Conservation (phyloP, 2,797 vertebrate species). For the Acipenser oxyrinchus region DNA sequence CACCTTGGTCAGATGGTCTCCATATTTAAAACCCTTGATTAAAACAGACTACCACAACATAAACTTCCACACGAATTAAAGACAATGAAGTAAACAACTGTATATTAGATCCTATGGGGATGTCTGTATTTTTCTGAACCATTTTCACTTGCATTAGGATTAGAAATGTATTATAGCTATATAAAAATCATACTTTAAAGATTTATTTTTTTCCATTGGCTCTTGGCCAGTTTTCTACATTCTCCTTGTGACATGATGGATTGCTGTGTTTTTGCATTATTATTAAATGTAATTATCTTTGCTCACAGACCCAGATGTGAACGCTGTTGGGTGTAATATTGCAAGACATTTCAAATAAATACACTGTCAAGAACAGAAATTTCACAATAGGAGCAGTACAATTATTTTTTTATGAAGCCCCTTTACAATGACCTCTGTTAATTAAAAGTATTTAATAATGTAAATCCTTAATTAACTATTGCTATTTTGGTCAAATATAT, state of each 20-base stretch:
- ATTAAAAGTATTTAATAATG: constrained; percentile 51
- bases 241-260: constrained; percentile 39
- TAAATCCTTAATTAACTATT: constrained; percentile 49
- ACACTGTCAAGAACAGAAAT: constrained; percentile 45
- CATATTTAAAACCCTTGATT: not conserved
- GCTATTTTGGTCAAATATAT: constrained; percentile 33
- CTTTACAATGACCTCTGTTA: constrained; percentile 42
- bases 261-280: constrained; percentile 43
- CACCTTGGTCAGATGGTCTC: not conserved
- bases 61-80: not conserved
- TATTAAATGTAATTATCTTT: constrained; percentile 59
- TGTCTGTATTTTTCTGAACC: constrained; percentile 14
- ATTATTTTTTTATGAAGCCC: constrained; percentile 49
- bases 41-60: constrained; percentile 3
- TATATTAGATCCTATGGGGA: not conserved
- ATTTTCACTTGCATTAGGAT: constrained; percentile 17
- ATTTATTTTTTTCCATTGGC: constrained; percentile 42
- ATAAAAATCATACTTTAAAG: constrained; percentile 46
- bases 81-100: not conserved
- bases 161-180: constrained; percentile 35
- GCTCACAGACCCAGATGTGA: constrained; percentile 40
- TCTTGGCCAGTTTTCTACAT: constrained; percentile 27
- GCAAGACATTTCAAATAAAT: constrained; percentile 46
- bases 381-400: constrained; percentile 50
- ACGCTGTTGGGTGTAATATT: constrained; percentile 40